Evolutionary conservation across 2,888 invertebrate species (phyloP).

Genomic region (Gymnoscelis rufifasciata): DNA sequence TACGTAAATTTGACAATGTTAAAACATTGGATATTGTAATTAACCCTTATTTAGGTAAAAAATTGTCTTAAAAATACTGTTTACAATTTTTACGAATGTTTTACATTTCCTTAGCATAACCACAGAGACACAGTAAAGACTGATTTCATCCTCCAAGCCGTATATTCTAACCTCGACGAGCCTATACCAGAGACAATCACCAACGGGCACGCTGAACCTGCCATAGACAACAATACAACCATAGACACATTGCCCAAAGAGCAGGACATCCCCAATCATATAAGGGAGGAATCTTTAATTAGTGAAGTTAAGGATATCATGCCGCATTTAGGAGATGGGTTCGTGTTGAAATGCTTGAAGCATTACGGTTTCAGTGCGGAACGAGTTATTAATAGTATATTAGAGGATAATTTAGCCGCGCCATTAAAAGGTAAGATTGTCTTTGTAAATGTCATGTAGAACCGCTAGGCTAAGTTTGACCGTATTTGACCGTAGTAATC

Average conservation of each 20-base stretch:
- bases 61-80: too few relatives aligned
- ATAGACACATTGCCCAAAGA: constrained; percentile 37
- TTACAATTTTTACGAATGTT: background rate
- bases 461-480: too few relatives aligned
- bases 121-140: constrained; percentile 77
- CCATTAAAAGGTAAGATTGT: constrained; percentile 48
- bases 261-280: constrained; percentile 60
- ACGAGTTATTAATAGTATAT: constrained; percentile 88
- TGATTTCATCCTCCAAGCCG: constrained; percentile 75
- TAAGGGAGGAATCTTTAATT: constrained; percentile 74
- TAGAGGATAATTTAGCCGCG: constrained; percentile 82
- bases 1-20: too few relatives aligned
- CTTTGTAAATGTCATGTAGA: too few relatives aligned
- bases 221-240: constrained; percentile 34
- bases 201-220: constrained; percentile 28
- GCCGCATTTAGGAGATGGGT: constrained; percentile 89
- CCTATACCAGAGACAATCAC: constrained; percentile 34
- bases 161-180: constrained; percentile 69
- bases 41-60: too few relatives aligned
- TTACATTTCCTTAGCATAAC: constrained; percentile 4
- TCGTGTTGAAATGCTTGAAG: constrained; percentile 85
- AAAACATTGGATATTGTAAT: too few relatives aligned
- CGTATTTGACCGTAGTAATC: too few relatives aligned
- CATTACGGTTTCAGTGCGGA: constrained; percentile 87
- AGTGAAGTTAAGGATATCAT: constrained; percentile 86